Conservation (phyloP, 2,888 invertebrate genomes). For the Acanthosepion pharaonis region DNA sequence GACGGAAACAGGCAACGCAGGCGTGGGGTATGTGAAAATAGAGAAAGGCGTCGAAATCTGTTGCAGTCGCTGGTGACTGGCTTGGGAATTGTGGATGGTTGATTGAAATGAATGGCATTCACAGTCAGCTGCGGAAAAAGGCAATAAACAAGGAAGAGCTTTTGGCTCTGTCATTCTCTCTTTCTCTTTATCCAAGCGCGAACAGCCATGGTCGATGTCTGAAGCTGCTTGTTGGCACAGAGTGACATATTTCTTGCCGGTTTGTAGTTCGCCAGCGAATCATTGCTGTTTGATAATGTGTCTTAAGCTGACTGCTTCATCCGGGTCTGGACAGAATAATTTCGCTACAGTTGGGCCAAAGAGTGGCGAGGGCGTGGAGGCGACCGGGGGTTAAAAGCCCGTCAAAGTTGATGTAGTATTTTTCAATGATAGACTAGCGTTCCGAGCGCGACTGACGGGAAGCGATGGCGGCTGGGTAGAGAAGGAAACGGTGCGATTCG, state of each 20-base stretch:
- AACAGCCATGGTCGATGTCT: background rate
- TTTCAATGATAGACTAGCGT: too few species aligned
- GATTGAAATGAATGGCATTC: background rate
- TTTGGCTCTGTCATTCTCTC: background rate
- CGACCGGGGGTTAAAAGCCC: too few species aligned
- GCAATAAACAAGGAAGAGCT: background rate
- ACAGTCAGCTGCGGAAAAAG: background rate
- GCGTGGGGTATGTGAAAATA: too few species aligned
- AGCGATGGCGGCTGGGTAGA: too few species aligned
- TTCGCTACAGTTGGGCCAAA: background rate
- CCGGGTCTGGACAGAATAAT: background rate
- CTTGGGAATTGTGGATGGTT: background rate
- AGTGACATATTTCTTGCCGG: background rate
- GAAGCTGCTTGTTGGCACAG: background rate
- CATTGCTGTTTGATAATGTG: background rate
- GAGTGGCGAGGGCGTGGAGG: too few species aligned
- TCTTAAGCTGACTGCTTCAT: background rate
- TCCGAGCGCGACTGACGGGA: too few species aligned
- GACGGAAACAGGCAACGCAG: background rate
- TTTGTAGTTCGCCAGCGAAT: background rate
- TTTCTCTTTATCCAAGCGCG: background rate
- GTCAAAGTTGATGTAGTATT: too few species aligned
- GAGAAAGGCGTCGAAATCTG: background rate
- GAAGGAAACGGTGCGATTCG: too few species aligned
- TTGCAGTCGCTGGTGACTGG: background rate